Conservation (phyloP, 2,888 invertebrate genomes). For the Anoplius nigerrimus region DNA sequence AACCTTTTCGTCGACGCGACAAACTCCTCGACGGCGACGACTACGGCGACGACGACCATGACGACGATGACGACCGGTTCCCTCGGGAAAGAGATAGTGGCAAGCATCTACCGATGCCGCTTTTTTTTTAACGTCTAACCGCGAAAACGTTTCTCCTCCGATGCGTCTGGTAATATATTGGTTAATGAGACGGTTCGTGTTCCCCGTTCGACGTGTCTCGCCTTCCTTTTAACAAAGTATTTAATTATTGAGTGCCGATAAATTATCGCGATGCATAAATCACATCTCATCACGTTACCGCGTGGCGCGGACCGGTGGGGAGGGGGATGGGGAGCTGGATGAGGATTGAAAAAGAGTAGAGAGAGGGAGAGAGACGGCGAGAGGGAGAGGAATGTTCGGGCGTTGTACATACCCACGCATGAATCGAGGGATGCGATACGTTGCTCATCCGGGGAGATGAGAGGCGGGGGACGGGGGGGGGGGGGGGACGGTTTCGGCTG, state of each 20-base stretch:
- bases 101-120: too few species aligned
- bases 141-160: too few species aligned
- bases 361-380: too few species aligned
- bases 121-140: too few species aligned
- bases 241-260: slow-evolving; percentile 4
- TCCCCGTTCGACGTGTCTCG: too few species aligned
- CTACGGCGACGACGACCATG: background rate
- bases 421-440: background rate
- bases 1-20: background rate
- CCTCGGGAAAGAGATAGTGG: too few species aligned
- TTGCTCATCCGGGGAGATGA: background rate
- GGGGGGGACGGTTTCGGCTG: slow-evolving; percentile 10
- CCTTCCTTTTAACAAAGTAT: background rate
- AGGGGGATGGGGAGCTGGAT: too few species aligned
- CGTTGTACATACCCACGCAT: slow-evolving; percentile 2
- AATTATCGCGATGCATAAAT: slow-evolving; percentile 6
- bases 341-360: too few species aligned
- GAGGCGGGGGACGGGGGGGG: background rate
- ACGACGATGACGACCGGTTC: too few species aligned
- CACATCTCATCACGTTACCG: background rate
- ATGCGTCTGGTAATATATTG: too few species aligned
- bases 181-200: too few species aligned
- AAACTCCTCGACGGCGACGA: background rate
- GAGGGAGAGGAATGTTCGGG: slow-evolving; percentile 1
- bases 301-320: too few species aligned